Percentiles rank a stretch among this genome's conserved stretches.
These are phyloP conservation scores for Aspidapion aeneum DNA, from an alignment of 2,888 invertebrate genomes.

Conservation along the genomic window DNA sequence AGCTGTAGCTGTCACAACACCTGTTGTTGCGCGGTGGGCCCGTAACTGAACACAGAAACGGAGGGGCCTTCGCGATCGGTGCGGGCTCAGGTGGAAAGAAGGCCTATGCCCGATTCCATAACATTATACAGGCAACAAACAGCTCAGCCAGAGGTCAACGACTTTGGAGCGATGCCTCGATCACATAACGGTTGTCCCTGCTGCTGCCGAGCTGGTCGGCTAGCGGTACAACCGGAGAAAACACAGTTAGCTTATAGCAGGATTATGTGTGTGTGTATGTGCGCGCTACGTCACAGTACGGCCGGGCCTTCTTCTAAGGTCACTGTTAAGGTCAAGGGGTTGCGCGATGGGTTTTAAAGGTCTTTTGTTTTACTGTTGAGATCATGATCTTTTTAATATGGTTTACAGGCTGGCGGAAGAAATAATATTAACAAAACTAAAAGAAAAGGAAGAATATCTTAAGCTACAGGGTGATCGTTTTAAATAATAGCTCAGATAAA, in stretches of 20 bases:
- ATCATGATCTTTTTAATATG: no score
- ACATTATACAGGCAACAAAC: no score
- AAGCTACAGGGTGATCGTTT: no score
- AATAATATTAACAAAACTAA: no score
- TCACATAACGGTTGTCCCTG: constrained; percentile 43
- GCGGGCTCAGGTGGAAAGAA: constrained; percentile 47
- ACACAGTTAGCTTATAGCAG: constrained; percentile 48
- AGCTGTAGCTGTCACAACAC: constrained; percentile 37
- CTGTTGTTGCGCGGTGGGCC: constrained; percentile 47
- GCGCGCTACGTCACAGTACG: constrained; percentile 32
- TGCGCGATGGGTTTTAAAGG: no score
- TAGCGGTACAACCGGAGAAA: constrained; percentile 50
- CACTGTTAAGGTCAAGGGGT: no score
- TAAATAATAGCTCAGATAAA: no score
- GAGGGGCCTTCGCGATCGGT: constrained; percentile 23
- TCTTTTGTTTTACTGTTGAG: no score
- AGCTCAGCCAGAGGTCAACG: constrained; percentile 47
- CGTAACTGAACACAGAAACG: constrained; percentile 47
- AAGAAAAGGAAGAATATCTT: no score
- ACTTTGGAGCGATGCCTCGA: constrained; percentile 39
- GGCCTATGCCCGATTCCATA: no score
- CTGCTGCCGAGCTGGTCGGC: no score
- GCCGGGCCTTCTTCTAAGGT: constrained; percentile 18
- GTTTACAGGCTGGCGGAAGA: no score
- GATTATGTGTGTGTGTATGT: constrained; percentile 49